A percentile compares a stretch with the other conserved stretches of the same genome.
phyloP scores from a whole-genome alignment of 2,888 invertebrate species.

The Caradrina clavipalpis region DNA sequence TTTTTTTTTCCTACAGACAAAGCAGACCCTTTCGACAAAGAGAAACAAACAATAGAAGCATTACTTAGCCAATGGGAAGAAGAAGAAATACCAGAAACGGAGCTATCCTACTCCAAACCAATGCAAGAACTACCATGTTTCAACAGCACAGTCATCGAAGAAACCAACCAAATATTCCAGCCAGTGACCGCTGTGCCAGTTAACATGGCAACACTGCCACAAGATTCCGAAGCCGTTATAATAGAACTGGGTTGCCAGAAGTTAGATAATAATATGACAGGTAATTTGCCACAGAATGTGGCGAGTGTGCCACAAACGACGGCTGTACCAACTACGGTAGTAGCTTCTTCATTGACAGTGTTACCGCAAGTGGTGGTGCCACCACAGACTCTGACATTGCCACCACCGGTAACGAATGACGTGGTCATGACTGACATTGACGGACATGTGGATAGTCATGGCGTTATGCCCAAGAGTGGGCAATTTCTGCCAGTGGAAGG shows the following conservation, averaged over 20 bases:
- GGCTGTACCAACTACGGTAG: constrained; percentile 18
- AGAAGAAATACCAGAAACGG: constrained; percentile 83
- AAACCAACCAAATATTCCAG: constrained; percentile 82
- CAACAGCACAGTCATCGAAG: constrained; percentile 83
- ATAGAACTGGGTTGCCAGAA: constrained; percentile 75
- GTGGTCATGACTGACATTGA: constrained; percentile 79
- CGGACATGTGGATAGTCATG: constrained; percentile 73
- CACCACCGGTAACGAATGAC: constrained; percentile 63
- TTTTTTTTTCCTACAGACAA: constrained; percentile 74
- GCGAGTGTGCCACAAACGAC: constrained; percentile 38
- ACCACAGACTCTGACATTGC: constrained; percentile 25
- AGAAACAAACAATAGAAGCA: constrained; percentile 84
- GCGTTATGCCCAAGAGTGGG: constrained; percentile 71
- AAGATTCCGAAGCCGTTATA: constrained; percentile 76
- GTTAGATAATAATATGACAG: background rate
- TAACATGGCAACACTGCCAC: constrained; percentile 64
- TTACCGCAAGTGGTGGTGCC: constrained; percentile 19
- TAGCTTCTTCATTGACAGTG: constrained; percentile 28
- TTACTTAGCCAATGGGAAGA: constrained; percentile 88
- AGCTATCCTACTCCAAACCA: constrained; percentile 69
- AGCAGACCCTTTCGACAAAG: constrained; percentile 83
- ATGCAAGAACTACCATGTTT: constrained; percentile 80
- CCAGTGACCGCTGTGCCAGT: constrained; percentile 82
- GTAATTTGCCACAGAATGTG: constrained; percentile 20
- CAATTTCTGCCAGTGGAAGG: constrained; percentile 85